Conservation (phyloP, 2,888 invertebrate species). For the Timandra comae region DNA sequence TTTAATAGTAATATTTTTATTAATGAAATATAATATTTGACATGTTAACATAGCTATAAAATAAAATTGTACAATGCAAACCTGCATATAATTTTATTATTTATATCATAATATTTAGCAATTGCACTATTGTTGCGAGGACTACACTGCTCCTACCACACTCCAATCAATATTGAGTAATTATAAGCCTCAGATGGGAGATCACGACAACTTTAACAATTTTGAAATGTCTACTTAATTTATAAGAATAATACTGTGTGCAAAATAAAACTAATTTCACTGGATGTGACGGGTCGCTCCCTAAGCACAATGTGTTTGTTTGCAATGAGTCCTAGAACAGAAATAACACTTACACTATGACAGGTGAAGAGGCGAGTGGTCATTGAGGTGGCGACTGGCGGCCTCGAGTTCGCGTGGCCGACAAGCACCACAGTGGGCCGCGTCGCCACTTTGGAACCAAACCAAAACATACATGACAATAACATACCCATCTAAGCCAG, state of each 20-base stretch:
- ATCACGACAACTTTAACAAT: slow-evolving; percentile 57
- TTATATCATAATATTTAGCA: slow-evolving; percentile 51
- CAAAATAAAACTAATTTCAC: slow-evolving; percentile 66
- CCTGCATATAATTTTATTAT: slow-evolving; percentile 69
- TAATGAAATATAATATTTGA: slow-evolving; percentile 69
- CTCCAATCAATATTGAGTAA: slow-evolving; percentile 52
- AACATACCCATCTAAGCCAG: slow-evolving; percentile 40
- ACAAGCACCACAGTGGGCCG: too few species aligned
- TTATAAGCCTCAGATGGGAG: slow-evolving; percentile 59
- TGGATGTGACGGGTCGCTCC: slow-evolving; percentile 41
- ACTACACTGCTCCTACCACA: slow-evolving; percentile 68
- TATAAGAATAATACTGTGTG: slow-evolving; percentile 67
- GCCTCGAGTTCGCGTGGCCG: too few species aligned
- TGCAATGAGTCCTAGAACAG: slow-evolving; percentile 48
- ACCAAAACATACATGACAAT: slow-evolving; percentile 35
- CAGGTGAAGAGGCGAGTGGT: slow-evolving; percentile 44
- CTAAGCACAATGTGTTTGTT: slow-evolving; percentile 37
- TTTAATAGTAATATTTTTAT: slow-evolving; percentile 72
- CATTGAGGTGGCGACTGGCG: slow-evolving; percentile 19
- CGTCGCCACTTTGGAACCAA: too few species aligned
- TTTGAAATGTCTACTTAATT: slow-evolving; percentile 57
- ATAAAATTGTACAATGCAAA: slow-evolving; percentile 75
- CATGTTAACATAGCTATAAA: slow-evolving; percentile 69
- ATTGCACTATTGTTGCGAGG: slow-evolving; percentile 76
- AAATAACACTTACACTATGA: slow-evolving; percentile 50